phyloP scores from a whole-genome alignment of 2,797 vertebrate species.

The Oreochromis mossambicus region DNA sequence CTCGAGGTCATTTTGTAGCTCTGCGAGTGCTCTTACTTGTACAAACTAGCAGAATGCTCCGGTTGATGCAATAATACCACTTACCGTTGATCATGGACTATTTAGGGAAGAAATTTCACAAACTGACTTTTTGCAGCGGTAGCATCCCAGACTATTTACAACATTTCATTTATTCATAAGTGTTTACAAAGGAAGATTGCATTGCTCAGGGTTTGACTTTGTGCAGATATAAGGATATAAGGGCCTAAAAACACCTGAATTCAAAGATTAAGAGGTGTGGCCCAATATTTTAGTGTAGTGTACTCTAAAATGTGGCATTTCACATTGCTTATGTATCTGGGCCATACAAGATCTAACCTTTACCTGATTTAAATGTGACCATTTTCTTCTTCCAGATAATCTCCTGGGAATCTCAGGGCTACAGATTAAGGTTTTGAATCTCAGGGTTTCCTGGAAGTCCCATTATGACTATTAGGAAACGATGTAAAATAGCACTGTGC shows the following conservation, averaged over 20 bases:
- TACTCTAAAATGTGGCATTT: background rate
- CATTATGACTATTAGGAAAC: background rate
- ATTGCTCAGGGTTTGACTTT: background rate
- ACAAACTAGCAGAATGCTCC: background rate
- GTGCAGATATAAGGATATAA: background rate
- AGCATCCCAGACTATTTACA: background rate
- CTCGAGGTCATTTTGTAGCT: background rate
- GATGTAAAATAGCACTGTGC: background rate
- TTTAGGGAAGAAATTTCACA: background rate
- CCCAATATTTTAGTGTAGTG: background rate
- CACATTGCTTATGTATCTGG: background rate
- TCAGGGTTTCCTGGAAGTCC: background rate
- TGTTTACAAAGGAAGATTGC: background rate
- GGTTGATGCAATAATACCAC: background rate
- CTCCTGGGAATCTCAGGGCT: background rate
- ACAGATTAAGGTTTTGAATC: background rate
- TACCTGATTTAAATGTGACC: background rate
- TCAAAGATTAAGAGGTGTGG: background rate
- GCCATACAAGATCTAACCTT: background rate
- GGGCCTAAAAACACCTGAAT: background rate
- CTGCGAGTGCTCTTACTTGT: background rate
- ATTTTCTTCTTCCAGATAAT: background rate
- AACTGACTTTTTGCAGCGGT: background rate
- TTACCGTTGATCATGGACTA: background rate
- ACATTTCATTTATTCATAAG: background rate